Percentiles rank a stretch among this genome's conserved stretches.
phyloP scores from a whole-genome alignment of 2,113 vertebrate species.

The Colistium nudipinnis region DNA sequence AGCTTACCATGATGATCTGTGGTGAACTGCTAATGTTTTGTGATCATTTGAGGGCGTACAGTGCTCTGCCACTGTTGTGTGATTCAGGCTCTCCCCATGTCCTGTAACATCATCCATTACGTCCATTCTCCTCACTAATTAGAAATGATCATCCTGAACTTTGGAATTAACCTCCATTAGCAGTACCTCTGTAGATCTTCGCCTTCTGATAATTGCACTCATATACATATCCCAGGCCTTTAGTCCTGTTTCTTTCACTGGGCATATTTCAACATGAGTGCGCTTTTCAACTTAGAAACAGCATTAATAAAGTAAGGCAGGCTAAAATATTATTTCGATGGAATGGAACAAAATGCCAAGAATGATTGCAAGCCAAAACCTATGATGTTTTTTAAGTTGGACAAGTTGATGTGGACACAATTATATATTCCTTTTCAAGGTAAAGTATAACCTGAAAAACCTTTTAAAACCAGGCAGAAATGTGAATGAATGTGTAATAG shows the following conservation, averaged over 20 bases:
- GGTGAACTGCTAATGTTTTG: conserved; percentile 71
- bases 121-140: conserved; percentile 51
- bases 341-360: too few relatives aligned
- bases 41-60: conserved; percentile 76
- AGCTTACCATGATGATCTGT: conserved; percentile 62
- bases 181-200: conserved; percentile 60
- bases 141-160: conserved; percentile 67
- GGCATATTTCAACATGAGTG: conserved; percentile 21
- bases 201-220: conserved; percentile 51
- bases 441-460: background rate
- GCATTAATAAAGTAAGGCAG: background rate
- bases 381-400: background rate
- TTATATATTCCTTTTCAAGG: background rate
- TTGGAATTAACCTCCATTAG: conserved; percentile 88
- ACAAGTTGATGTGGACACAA: background rate
- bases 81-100: conserved; percentile 76
- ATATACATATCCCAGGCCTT: conserved; percentile 32
- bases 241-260: conserved; percentile 36
- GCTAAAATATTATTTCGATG: too few relatives aligned
- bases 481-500: background rate
- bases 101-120: conserved; percentile 76
- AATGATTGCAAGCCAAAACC: too few relatives aligned
- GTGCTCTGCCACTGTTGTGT: conserved; percentile 31
- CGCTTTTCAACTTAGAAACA: conserved; percentile 12
- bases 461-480: background rate